Percentiles rank a stretch among this genome's conserved stretches.
phyloP scores from a whole-genome alignment of 2,797 vertebrate genomes.

The Megaceryle alcyon region DNA sequence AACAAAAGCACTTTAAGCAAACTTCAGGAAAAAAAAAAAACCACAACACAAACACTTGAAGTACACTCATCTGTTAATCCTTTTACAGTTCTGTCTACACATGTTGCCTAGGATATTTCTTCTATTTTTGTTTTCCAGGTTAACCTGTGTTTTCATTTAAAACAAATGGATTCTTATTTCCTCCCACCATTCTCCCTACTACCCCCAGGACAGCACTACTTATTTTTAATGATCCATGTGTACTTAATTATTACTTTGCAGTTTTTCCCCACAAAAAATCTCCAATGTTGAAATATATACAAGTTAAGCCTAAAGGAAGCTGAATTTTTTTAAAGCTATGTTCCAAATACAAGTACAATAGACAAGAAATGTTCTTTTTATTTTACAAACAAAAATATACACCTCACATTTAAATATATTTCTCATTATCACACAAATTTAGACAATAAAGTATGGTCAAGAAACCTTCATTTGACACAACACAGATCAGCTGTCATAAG shows the following conservation, averaged over 20 bases:
- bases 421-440: not conserved
- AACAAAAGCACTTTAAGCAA: not conserved
- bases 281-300: rapidly evolving
- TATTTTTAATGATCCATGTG: not conserved
- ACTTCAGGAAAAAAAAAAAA: not conserved
- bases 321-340: not conserved
- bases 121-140: not conserved
- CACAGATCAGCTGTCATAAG: not conserved
- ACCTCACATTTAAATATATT: not conserved
- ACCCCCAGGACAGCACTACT: not conserved
- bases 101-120: too few relatives aligned
- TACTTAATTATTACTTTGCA: not conserved
- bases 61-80: not conserved
- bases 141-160: not conserved
- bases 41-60: not conserved
- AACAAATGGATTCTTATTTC: not conserved
- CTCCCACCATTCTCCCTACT: not conserved
- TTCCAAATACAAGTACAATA: constrained; percentile 24
- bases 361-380: constrained; percentile 15
- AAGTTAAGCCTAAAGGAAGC: not conserved
- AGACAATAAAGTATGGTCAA: not conserved
- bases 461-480: not conserved
- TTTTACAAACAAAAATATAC: constrained; percentile 5
- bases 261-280: not conserved
- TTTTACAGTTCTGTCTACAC: not conserved